Base-by-base conservation (phyloP, 2,113 vertebrate genomes). In the Cebus imitator region DNA sequence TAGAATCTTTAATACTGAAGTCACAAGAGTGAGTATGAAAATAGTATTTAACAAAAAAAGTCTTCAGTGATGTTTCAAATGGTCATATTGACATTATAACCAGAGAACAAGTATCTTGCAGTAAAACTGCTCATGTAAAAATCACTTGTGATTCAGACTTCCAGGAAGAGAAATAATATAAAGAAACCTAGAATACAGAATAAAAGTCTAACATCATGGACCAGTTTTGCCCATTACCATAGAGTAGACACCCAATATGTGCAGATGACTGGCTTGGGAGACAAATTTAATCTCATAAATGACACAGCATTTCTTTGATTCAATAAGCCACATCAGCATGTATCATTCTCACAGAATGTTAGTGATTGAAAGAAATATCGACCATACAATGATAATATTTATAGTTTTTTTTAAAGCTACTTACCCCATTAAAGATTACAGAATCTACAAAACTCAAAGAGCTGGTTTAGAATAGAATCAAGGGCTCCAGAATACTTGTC, bases 61-160 rank as follows among this genome's bases (percentile, higher is more conserved):
- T 76, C 50, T 58, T 87, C 87, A 73, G 25, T 70, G 23, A 30
- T 40, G 27, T 57, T 94, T 90, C 20, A 45, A 70, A n/a, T 80
- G 45, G 20, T 73, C 25, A 87, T 68, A 90, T 95, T 55, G 23
- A 35, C 40, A 40, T 21, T 64, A 9, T 85, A 95, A 76, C 37
- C 35, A 85, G 87, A 64, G n/a, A 91, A 72, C 64, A 95, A 70
- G 84, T 91, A 88, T 79, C 82, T 90, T 82, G 14, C 13, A 64
- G 32, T 81, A 72, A 91, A 83, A 66, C 9, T 43, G 14, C 5
- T 68, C 25, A 87, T 48, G 61, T 48, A 48, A 94, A 86, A 91
- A 75, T 35, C 40, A 40, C 9, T 93, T 80, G 17, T 79, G 40
- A 23, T 40, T 17, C 3, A 83, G 27, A 92, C 32, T 92, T 89